phyloP scores from a whole-genome alignment of 2,888 invertebrate species.

The Autographa pulchrina region DNA sequence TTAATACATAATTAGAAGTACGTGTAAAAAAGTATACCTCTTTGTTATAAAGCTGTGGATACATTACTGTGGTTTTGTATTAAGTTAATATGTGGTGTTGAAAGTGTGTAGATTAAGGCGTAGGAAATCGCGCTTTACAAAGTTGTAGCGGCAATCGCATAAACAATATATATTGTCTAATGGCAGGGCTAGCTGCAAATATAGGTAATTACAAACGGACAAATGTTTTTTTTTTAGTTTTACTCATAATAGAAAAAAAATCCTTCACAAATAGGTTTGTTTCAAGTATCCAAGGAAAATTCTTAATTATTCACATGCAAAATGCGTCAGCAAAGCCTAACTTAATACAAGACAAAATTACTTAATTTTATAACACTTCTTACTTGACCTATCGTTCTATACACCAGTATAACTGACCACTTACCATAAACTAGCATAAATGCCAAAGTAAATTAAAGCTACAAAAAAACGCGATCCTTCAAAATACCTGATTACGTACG shows the following conservation, averaged over 20 bases:
- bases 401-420: neutral
- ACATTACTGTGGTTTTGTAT: slow-evolving; percentile 20
- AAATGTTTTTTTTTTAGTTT: too few species aligned
- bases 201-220: too few species aligned
- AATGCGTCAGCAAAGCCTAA: too few species aligned
- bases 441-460: slow-evolving; percentile 36
- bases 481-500: slow-evolving; percentile 26
- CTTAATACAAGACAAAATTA: too few species aligned
- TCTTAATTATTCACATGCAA: too few species aligned
- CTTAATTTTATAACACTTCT: neutral
- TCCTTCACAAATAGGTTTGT: too few species aligned
- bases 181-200: neutral
- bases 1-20: slow-evolving; percentile 62
- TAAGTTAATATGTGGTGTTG: slow-evolving; percentile 22
- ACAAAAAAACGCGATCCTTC: slow-evolving; percentile 34
- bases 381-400: neutral
- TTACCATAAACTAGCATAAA: slow-evolving; percentile 23
- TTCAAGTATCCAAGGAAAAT: too few species aligned
- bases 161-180: neutral
- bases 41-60: slow-evolving; percentile 36
- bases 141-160: neutral
- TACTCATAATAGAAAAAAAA: too few species aligned
- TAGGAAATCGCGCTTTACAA: neutral
- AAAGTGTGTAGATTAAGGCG: neutral
- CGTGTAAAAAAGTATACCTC: slow-evolving; percentile 41